Evolutionary conservation across 1,140 invertebrate genomes (phyloP), one percentile per base, ranked within the genome.

Genomic region (Pseudachorutes palmiensis): DNA sequence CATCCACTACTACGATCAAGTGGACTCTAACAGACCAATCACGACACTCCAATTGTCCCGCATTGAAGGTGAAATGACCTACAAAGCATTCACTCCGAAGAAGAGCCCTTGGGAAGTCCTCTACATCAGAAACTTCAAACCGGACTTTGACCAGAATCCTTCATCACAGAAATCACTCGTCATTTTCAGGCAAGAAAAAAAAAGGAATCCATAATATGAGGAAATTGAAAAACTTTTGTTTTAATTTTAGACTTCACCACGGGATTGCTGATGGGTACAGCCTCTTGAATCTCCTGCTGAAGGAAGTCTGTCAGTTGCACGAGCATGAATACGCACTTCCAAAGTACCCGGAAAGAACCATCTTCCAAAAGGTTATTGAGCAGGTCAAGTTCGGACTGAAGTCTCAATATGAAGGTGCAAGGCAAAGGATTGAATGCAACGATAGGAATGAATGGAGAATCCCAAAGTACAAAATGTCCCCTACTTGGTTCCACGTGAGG

Each of bases 91-190:
- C 26, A 0, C 3, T 1, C 30, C 62, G 1, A 41, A 57, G 5
- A 36, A 26, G 22, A 66, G 63, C 28, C 70, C 70, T 22, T 71
- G 70, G 70, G 67, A 71, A 64, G 49, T 64, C 31, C n/a, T 68
- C 28, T 57, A 62, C 2, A n/a, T 71, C n/a, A 26, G 55, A 3
- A 68, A 71, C 41, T 63, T 62, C 22, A 28, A 45, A 0, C 24
- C 33, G n/a, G 51, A 67, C 1, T 36, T 24, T 49, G 62, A 51
- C 19, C 33, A 41, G 36, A 41, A 65, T 1, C 26, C 22, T 5
- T 14, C 3, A 33, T 14, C 19, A 26, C 29, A 33, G 2, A 66
- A 70, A 60, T 66, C 59, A 14, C 9, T 70, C 19, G 2, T 70
- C 0, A 59, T 66, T 48, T 48, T 70, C 19, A 19, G 68, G 36